These are phyloP conservation scores for Torymus auratus DNA, from an alignment of 2,888 invertebrate species.

Conservation along the genomic window DNA sequence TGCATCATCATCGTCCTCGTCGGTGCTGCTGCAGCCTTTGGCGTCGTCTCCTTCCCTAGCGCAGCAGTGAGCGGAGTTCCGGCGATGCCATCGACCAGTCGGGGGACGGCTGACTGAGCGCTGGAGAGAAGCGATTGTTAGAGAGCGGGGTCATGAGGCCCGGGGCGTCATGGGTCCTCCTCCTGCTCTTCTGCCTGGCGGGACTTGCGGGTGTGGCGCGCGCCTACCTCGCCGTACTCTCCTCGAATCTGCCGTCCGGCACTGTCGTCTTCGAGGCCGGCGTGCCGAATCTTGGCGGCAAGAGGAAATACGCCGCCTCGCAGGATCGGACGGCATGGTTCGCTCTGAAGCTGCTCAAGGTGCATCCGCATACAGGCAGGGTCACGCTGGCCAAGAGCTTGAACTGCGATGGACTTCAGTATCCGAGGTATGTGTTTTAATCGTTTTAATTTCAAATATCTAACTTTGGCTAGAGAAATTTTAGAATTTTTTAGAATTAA, in stretches of 20 bases:
- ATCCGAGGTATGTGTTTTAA: slow-evolving; percentile 80
- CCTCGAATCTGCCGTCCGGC: slow-evolving; percentile 79
- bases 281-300: slow-evolving; percentile 87
- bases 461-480: neutral
- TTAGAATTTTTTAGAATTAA: too few relatives aligned
- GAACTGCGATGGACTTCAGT: slow-evolving; percentile 88
- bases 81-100: slow-evolving; percentile 5
- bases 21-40: too few relatives aligned
- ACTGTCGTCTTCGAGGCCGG: slow-evolving; percentile 87
- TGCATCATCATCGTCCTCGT: too few relatives aligned
- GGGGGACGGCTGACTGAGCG: neutral
- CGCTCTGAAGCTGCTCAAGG: slow-evolving; percentile 86
- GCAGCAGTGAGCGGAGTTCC: neutral
- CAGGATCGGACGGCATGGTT: slow-evolving; percentile 89
- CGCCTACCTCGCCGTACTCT: slow-evolving; percentile 73
- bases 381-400: slow-evolving; percentile 85
- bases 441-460: neutral
- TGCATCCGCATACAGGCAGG: slow-evolving; percentile 86
- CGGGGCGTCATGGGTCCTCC: slow-evolving; percentile 20
- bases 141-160: slow-evolving; percentile 8
- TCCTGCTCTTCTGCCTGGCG: slow-evolving; percentile 54
- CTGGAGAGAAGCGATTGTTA: slow-evolving; percentile 2
- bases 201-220: slow-evolving; percentile 62
- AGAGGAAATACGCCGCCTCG: slow-evolving; percentile 88
- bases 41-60: too few relatives aligned